Evolutionary conservation across 1,140 invertebrate species (phyloP).

Genomic region (Halyomorpha halys): DNA sequence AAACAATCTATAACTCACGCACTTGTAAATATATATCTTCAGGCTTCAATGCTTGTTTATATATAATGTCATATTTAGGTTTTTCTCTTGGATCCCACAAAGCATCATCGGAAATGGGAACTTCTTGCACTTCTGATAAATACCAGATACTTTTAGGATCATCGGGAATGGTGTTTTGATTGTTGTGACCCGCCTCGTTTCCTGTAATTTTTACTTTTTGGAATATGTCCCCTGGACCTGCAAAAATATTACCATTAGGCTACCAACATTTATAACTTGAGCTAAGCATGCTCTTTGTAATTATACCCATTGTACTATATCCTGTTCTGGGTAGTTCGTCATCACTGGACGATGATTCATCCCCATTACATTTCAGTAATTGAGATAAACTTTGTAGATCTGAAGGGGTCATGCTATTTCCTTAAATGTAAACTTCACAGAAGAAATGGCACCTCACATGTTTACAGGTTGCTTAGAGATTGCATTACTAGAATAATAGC

Average conservation of each 20-base stretch:
- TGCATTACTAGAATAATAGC: too few species aligned
- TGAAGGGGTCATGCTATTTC: neutral
- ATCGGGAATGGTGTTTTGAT: neutral
- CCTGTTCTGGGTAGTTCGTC: constrained; percentile 36
- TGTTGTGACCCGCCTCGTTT: constrained; percentile 13
- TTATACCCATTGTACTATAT: constrained; percentile 35
- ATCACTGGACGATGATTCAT: constrained; percentile 31
- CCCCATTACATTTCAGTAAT: constrained; percentile 15
- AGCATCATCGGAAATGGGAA: constrained; percentile 37
- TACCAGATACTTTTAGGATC: constrained; percentile 46
- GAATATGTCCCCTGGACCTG: constrained; percentile 36
- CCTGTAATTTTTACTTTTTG: constrained; percentile 25
- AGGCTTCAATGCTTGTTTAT: constrained; percentile 69
- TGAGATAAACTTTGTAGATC: constrained; percentile 16
- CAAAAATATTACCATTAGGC: constrained; percentile 2
- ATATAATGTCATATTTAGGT: constrained; percentile 71
- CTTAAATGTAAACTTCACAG: too few species aligned
- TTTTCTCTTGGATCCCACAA: constrained; percentile 50
- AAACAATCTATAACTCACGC: constrained; percentile 39
- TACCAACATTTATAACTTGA: neutral
- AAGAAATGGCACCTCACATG: too few species aligned
- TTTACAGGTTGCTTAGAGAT: too few species aligned
- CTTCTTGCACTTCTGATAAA: constrained; percentile 41
- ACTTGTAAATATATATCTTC: constrained; percentile 79
- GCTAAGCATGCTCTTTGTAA: neutral